Percentiles rank a stretch among this genome's conserved stretches.
Conservation (phyloP, 2,888 invertebrate genomes). For the Clusia tigrina region DNA sequence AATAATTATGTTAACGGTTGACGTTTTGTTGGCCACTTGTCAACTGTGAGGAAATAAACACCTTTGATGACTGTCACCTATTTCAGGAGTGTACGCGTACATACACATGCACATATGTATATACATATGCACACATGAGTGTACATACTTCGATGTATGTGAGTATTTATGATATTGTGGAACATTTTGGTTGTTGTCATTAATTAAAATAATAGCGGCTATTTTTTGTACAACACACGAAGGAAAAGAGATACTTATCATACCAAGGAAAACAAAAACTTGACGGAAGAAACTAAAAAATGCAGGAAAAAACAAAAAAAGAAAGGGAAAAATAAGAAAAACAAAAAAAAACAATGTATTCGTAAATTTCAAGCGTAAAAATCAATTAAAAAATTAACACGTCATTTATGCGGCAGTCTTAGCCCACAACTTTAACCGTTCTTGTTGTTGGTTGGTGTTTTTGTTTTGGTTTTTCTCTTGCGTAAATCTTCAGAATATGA, state of each 20-base stretch:
- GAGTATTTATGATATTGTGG: background rate
- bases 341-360: too few species aligned
- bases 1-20: background rate
- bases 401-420: too few species aligned
- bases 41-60: too few species aligned
- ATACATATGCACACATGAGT: background rate
- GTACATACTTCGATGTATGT: background rate
- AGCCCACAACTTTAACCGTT: too few species aligned
- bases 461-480: background rate
- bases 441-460: too few species aligned
- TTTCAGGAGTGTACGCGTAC: too few species aligned
- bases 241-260: too few species aligned
- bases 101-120: background rate
- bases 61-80: too few species aligned
- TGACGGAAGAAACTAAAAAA: too few species aligned
- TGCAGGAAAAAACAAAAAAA: too few species aligned
- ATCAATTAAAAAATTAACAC: conserved; percentile 6
- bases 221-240: background rate
- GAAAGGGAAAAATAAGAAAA: too few species aligned
- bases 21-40: conserved; percentile 4
- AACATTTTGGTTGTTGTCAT: background rate
- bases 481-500: background rate
- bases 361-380: conserved; percentile 1
- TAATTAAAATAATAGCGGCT: conserved; percentile 1
- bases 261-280: too few species aligned